Conservation (phyloP, 2,113 vertebrate species). For the Macquaria ambigua region DNA sequence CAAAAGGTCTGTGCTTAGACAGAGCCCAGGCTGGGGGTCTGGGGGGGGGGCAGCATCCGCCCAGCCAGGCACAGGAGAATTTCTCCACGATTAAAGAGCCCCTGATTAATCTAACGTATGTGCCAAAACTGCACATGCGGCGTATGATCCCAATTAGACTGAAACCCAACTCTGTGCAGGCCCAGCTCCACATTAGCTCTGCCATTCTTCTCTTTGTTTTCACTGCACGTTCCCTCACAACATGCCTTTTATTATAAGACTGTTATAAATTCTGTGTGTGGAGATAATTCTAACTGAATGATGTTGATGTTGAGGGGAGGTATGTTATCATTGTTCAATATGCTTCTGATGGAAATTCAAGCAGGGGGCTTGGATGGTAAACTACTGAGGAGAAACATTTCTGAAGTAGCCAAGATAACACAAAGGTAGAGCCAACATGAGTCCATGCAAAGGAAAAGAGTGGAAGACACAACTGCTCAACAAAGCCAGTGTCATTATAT, state of each 20-base stretch:
- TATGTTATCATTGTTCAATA: constrained; percentile 66
- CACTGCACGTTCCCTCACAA: constrained; percentile 88
- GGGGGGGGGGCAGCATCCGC: constrained; percentile 72
- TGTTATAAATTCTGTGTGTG: constrained; percentile 76
- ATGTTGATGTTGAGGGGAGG: constrained; percentile 53
- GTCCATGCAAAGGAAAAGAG: not conserved
- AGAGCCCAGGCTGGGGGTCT: constrained; percentile 81
- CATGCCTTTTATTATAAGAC: constrained; percentile 71
- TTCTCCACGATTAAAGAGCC: constrained; percentile 87
- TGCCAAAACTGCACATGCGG: constrained; percentile 88
- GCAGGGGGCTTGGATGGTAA: constrained; percentile 40
- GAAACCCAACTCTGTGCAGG: constrained; percentile 90
- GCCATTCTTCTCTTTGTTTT: constrained; percentile 88
- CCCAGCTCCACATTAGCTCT: constrained; percentile 84
- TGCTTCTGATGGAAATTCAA: constrained; percentile 70
- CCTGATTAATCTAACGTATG: constrained; percentile 90
- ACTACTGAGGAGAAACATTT: not conserved
- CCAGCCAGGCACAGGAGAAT: constrained; percentile 85
- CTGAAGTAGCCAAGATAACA: not conserved
- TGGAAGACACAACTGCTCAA: not conserved
- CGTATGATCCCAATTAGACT: constrained; percentile 93
- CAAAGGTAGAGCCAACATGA: not conserved
- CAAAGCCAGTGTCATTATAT: not conserved
- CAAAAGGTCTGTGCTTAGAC: constrained; percentile 88
- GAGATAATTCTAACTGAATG: constrained; percentile 72